Conservation (phyloP, 2,888 invertebrate genomes). For the Spilosoma lubricipeda region DNA sequence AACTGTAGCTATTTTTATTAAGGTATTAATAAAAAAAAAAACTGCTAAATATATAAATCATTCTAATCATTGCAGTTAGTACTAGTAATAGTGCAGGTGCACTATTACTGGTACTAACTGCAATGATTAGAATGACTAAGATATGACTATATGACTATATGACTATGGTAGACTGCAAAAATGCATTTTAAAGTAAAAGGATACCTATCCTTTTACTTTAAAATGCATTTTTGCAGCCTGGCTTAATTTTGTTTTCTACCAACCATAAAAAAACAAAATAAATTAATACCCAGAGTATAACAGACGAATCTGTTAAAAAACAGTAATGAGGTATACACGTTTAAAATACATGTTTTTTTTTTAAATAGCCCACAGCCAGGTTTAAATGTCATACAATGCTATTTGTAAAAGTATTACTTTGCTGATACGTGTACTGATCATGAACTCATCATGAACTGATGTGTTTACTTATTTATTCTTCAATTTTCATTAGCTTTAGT, state of each 20-base stretch:
- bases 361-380: neutral
- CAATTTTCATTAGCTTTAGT: neutral
- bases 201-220: neutral
- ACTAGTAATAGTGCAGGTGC: no score
- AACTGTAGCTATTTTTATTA: neutral
- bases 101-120: no score
- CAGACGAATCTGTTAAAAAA: neutral
- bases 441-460: neutral
- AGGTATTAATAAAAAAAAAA: neutral
- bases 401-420: neutral
- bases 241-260: neutral
- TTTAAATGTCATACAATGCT: neutral
- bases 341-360: neutral
- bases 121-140: no score
- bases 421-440: neutral
- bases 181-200: neutral
- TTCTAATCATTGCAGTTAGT: no score
- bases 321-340: neutral
- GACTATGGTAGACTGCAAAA: neutral
- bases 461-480: neutral
- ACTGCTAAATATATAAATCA: neutral
- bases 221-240: neutral
- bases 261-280: neutral
- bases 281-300: neutral
- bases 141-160: no score